Evolutionary conservation across 2,113 vertebrate species (phyloP).

Genomic region (Mastomys coucha): DNA sequence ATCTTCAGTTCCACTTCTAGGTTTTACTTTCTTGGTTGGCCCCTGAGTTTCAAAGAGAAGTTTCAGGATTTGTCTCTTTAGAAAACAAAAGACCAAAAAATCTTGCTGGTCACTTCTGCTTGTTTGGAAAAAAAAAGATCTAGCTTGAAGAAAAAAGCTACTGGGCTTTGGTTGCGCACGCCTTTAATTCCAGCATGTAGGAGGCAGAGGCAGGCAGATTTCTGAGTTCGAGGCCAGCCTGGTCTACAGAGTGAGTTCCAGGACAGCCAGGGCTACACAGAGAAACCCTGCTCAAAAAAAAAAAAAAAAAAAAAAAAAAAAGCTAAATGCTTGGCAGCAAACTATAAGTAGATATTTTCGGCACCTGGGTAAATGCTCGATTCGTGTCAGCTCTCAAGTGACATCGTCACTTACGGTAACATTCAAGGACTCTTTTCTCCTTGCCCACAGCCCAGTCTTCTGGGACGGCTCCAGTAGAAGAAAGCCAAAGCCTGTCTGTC

Average conservation of each 20-base stretch:
- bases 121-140: not conserved
- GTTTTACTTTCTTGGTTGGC: conserved; percentile 23
- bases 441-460: not conserved
- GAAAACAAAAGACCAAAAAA: conserved; percentile 33
- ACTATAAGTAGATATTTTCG: not conserved
- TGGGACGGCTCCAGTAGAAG: not conserved
- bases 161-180: too few species aligned
- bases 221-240: too few species aligned
- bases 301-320: not conserved
- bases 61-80: not conserved
- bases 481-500: not conserved
- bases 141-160: not conserved
- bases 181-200: too few species aligned
- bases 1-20: not conserved
- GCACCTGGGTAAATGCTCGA: not conserved
- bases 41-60: conserved; percentile 45
- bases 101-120: not conserved
- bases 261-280: too few species aligned
- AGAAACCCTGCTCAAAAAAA: too few species aligned
- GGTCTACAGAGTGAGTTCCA: too few species aligned
- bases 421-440: not conserved
- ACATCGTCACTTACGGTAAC: not conserved
- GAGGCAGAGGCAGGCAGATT: too few species aligned
- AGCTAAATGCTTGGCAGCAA: not conserved
- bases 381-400: not conserved